A percentile compares a stretch with the other conserved stretches of the same genome.
Conservation (phyloP, 2,113 vertebrate genomes). For the Hydropotes inermis region DNA sequence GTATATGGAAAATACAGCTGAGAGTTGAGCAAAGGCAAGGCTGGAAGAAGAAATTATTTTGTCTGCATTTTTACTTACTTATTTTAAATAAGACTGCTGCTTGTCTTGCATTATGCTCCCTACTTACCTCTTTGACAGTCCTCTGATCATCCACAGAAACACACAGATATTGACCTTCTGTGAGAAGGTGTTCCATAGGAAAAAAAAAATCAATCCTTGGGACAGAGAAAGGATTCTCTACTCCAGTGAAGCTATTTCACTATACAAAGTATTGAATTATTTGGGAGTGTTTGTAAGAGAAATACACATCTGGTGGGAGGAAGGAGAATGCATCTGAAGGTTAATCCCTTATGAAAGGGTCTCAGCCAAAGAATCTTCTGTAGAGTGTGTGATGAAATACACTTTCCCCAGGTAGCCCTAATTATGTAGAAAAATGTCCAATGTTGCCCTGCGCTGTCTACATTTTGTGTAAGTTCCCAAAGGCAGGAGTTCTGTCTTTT, state of each 20-base stretch:
- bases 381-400: not conserved
- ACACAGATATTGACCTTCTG: not conserved
- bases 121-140: not conserved
- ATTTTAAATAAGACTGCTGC: not conserved
- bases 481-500: not conserved
- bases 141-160: not conserved
- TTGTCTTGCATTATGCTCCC: not conserved
- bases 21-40: not conserved
- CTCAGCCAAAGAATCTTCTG: slow-evolving; percentile 25
- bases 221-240: not conserved
- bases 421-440: not conserved
- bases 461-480: not conserved
- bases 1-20: slow-evolving; percentile 37
- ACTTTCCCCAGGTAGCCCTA: not conserved
- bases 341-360: slow-evolving; percentile 16
- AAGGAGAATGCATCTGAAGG: slow-evolving; percentile 8
- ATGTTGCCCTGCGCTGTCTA: not conserved
- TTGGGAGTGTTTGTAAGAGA: slow-evolving; percentile 14
- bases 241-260: slow-evolving; percentile 12
- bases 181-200: not conserved
- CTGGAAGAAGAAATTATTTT: slow-evolving; percentile 10
- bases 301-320: slow-evolving; percentile 19
- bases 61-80: slow-evolving; percentile 31
- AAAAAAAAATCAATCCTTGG: slow-evolving; percentile 24
- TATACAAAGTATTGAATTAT: not conserved